Evolutionary conservation across 1,140 invertebrate genomes (phyloP), one percentile per base, ranked within the genome.

Genomic region (Atta texana): DNA sequence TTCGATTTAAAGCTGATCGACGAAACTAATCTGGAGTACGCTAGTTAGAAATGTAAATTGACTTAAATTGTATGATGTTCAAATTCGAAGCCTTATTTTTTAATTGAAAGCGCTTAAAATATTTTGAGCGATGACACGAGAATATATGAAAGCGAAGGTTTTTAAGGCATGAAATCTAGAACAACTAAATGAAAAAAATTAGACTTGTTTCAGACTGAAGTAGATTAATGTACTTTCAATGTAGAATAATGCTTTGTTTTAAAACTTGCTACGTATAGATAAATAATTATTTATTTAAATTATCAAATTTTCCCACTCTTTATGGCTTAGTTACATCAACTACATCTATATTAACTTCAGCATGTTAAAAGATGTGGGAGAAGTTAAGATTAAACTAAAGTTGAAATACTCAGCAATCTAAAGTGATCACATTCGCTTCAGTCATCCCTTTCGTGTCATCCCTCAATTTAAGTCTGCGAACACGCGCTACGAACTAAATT

Each of bases 401-500:
- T 21, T 39, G 12, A 34, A 74, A 16, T 71, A 39, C 44, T 71
- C 55, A 44, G 21, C 8, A 16, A 49, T 51, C 18, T 61, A 49
- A 66, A 51, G 16, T 14, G 72, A 63, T 77, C 51, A 18, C 66
- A 24, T 66, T 21, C 51, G 63, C 18, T 34, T 64, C 5, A 31
- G 1, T 80, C 44, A 51, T 51, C 49, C 4, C 49, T 51, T 51
- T 86, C 75, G 61, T 66, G 34, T 84, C 71, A 55, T 75, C 16
- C 10, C 34, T 76, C 55, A 5, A 21, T 69, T 63, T 2, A 82
- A 59, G 51, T 66, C 44, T 55, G 64, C 28, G 53, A 24, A 51
- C 77, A 64, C 44, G 18, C 44, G 24, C 4, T 4, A n/a, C 53
- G 21, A 51, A 71, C 28, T 80, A 51, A 88, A 91, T 88, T 93